Evolutionary conservation across 35 echinoderm and acorn worm species (phyloP).

Genomic region (Nesometra sesokonis): DNA sequence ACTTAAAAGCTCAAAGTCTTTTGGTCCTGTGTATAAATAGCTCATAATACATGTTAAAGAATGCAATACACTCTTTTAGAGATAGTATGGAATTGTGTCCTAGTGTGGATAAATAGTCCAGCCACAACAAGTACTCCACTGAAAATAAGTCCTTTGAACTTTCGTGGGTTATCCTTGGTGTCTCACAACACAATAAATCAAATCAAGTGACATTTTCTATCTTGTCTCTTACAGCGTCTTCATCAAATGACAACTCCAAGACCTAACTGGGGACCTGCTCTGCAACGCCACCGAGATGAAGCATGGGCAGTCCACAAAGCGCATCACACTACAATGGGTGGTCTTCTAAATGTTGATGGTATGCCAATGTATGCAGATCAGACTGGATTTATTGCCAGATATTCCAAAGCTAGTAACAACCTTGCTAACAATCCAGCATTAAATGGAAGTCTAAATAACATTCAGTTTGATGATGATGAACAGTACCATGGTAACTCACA

Average conservation of each 20-base stretch:
- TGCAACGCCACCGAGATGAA: constrained; percentile 51
- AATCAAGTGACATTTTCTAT: no score
- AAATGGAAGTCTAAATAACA: not conserved
- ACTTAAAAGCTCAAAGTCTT: no score
- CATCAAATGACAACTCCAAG: constrained; percentile 24
- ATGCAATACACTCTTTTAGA: no score
- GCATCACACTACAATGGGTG: constrained; percentile 81
- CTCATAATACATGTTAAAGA: no score
- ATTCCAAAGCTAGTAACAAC: not conserved
- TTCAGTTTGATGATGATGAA: not conserved
- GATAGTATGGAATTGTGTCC: no score
- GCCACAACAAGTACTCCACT: no score
- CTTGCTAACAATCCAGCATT: not conserved
- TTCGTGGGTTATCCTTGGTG: no score
- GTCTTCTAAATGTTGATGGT: constrained; percentile 11
- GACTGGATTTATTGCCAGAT: not conserved
- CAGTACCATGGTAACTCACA: not conserved
- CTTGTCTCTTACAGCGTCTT: not conserved
- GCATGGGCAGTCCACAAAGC: constrained; percentile 50
- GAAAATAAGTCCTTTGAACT: no score
- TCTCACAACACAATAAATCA: no score
- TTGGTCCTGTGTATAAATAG: no score
- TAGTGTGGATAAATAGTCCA: no score
- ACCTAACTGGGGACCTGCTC: constrained; percentile 66
- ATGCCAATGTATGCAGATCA: not conserved